Base-by-base conservation (phyloP, 2,797 vertebrate species). In the Neomorphus geoffroyi region DNA sequence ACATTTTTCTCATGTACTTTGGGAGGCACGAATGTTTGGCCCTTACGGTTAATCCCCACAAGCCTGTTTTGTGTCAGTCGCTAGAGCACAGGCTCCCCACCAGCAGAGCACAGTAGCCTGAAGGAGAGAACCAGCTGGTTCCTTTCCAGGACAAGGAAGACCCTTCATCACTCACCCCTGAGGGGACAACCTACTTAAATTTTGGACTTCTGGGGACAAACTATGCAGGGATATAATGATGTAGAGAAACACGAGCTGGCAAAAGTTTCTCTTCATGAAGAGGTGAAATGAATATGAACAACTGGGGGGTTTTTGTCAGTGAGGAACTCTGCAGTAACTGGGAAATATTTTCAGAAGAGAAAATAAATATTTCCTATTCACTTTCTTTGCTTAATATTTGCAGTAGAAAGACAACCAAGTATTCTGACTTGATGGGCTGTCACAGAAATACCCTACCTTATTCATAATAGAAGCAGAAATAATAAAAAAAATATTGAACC, bases 61-160 rank as follows among this genome's bases (percentile, higher is more conserved):
- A n/a, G 10, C 18, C n/a, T 30, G 18, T 22, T 78, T 24, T 3
- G 2, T 46, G 78, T 37, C 33, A 37, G 48, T 7, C 15, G 13
- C 0, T 67, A 32, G 33, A 56, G 39, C 27, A n/a, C 11, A 56
- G 18, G 10, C 41, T 56, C 46, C 75, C 35, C 15, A 39, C 11
- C 18, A 1, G 1, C 27, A 53, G 57, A 7, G 62, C 17, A 5
- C 0, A 0, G 22, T 7, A 23, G 35, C 28, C 58, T 35, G 28
- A 75, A n/a, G 8, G 6, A 14, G 13, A 77, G 39, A 81, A 70
- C 7, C 30, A 79, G 30, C 23, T 26, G 14, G 1, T 14, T 57
- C 33, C 37, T 19, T 32, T 17, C 32, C 48, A 61, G 45, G 0
- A 1, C 9, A 30, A 22, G 56, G 15, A 84, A 78, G 6, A 48